Evolutionary conservation across 2,888 invertebrate species (phyloP).

Genomic region (Epinotia bilunana): DNA sequence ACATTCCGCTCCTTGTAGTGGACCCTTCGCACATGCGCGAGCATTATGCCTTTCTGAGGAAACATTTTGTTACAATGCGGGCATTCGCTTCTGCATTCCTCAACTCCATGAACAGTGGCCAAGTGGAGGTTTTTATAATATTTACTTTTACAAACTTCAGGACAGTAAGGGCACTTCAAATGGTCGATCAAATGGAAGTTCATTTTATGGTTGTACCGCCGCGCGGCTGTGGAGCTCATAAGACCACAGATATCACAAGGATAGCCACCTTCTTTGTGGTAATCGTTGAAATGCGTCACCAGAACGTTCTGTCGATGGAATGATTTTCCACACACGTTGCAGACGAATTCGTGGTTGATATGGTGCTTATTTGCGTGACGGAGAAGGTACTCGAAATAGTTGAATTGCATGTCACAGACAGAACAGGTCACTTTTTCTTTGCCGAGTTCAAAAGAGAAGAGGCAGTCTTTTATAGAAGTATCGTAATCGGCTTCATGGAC

Average conservation of each 20-base stretch:
- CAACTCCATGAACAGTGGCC: slow-evolving; percentile 41
- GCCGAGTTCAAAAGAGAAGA: slow-evolving; percentile 43
- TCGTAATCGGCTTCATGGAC: slow-evolving; percentile 34
- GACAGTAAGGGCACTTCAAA: slow-evolving; percentile 42
- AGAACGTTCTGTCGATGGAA: slow-evolving; percentile 52
- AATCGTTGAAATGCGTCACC: slow-evolving; percentile 26
- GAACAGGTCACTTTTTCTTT: slow-evolving; percentile 39
- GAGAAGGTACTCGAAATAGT: slow-evolving; percentile 43
- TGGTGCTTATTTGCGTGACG: slow-evolving; percentile 43
- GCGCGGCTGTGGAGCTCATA: slow-evolving; percentile 10
- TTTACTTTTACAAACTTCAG: slow-evolving; percentile 30
- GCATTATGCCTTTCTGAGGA: slow-evolving; percentile 64
- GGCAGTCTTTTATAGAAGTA: slow-evolving; percentile 30
- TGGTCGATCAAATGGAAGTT: slow-evolving; percentile 23
- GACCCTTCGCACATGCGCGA: slow-evolving; percentile 65
- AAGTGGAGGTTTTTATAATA: slow-evolving; percentile 43
- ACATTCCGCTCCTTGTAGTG: slow-evolving; percentile 38
- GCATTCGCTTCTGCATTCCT: slow-evolving; percentile 41
- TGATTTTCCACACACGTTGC: slow-evolving; percentile 46
- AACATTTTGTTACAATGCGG: slow-evolving; percentile 54
- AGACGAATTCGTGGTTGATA: slow-evolving; percentile 27
- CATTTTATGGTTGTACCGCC: slow-evolving; percentile 33
- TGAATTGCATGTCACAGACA: slow-evolving; percentile 37
- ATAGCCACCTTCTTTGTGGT: slow-evolving; percentile 37
- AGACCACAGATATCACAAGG: slow-evolving; percentile 25